Evolutionary conservation across 2,797 vertebrate species (phyloP), one percentile per base, ranked within the genome.

Genomic region (Falco columbarius): DNA sequence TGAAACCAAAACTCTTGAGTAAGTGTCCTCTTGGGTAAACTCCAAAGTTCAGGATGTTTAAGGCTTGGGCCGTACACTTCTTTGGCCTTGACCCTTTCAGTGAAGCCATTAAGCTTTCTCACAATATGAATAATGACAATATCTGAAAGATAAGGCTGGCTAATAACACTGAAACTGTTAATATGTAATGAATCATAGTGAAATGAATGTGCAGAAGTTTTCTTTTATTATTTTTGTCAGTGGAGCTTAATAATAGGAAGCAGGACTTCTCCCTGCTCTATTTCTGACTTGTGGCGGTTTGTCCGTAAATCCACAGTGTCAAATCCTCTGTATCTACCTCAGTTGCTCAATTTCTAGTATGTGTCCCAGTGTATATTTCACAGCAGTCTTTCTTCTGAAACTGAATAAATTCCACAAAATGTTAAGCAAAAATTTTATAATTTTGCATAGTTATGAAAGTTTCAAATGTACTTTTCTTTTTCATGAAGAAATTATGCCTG

Each of bases 141-240:
- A 32, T 83, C 58, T 90, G 42, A 83, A 55, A 94, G 80, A 84
- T 82, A 85, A 87, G 86, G 52, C 47, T 76, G 81, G 52, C 71
- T 92, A 86, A 55, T 84, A 89, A 65, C 38, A 82, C 54, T 89
- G 62, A 68, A 89, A 32, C 54, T 93, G 68, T 96, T 93, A 91
- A 72, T 80, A 75, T 68, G 47, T 83, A 91, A 87, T 83, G 61
- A 80, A 32, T 85, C 30, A 10, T 34, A 54, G 55, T 74, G 61
- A 89, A 95, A 72, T 77, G 56, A 86, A 90, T 36, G 47, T 75
- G 47, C 36, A 59, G 47, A 73, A 76, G 26, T 80, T 92, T 87
- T 77, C 14, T 67, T 90, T 44, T 85, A 34, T 75, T 91, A 23
- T 89, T 89, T 75, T 81, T 80, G 27, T 49, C 27, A 34, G 32